phyloP scores from a whole-genome alignment of 2,888 invertebrate genomes.

The Maniola hyperantus region DNA sequence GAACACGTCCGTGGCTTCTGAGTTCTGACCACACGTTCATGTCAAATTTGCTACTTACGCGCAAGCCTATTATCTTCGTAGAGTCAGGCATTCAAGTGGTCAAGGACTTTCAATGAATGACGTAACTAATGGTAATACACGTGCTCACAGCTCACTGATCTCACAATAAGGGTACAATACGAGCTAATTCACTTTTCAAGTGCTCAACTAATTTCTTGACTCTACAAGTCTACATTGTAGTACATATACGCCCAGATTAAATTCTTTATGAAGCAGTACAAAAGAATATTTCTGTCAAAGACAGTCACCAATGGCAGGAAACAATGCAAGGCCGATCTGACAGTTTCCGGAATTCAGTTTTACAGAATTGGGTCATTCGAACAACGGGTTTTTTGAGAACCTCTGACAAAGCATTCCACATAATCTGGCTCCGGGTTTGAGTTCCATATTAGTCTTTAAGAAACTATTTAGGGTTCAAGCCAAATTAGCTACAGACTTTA shows the following conservation, averaged over 20 bases:
- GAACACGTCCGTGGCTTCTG: constrained; percentile 35
- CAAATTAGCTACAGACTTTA: neutral
- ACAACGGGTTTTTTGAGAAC: constrained; percentile 14
- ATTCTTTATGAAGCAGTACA: constrained; percentile 16
- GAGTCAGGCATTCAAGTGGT: neutral
- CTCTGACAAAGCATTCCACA: neutral
- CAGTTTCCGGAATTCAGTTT: constrained; percentile 21
- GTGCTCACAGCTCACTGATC: no score
- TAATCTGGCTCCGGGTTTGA: constrained; percentile 5
- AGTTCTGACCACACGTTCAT: constrained; percentile 31
- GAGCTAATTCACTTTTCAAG: neutral
- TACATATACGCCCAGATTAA: constrained; percentile 5
- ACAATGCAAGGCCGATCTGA: constrained; percentile 26
- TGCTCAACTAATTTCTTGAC: constrained; percentile 1
- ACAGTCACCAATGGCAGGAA: constrained; percentile 20
- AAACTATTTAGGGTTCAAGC: neutral
- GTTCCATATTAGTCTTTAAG: neutral
- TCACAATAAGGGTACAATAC: no score
- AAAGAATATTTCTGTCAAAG: constrained; percentile 19
- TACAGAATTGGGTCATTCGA: constrained; percentile 24
- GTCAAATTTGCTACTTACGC: constrained; percentile 26
- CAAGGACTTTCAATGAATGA: neutral
- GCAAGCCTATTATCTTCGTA: constrained; percentile 22
- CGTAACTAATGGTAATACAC: neutral
- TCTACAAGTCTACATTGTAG: constrained; percentile 11